Evolutionary conservation across 1,140 invertebrate species (phyloP).

Genomic region (Megalonaias nervosa): DNA sequence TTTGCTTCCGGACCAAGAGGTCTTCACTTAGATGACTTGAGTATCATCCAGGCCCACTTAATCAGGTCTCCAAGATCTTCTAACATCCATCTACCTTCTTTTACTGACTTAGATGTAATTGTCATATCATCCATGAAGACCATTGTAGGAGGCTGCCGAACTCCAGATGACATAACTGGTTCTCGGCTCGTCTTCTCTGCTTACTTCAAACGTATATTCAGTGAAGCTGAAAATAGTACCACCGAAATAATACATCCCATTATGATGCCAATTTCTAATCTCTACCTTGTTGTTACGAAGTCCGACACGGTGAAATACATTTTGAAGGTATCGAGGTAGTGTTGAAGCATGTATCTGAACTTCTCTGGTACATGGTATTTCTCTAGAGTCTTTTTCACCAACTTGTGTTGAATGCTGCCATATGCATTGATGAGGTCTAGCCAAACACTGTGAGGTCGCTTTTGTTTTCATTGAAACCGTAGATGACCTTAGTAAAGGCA

Average conservation of each 20-base stretch:
- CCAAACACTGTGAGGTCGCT: conserved; percentile 42
- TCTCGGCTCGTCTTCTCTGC: conserved; percentile 11
- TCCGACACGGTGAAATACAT: conserved; percentile 8
- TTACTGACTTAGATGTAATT: conserved; percentile 11
- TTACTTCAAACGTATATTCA: conserved; percentile 33
- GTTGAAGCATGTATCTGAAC: conserved; percentile 4
- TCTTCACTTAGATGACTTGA: conserved; percentile 16
- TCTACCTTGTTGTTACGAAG: conserved; percentile 27
- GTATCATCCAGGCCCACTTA: neutral
- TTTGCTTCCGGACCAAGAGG: conserved; percentile 10
- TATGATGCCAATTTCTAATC: conserved; percentile 29
- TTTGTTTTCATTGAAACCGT: conserved; percentile 15
- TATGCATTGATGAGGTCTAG: conserved; percentile 41
- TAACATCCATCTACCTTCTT: conserved; percentile 10
- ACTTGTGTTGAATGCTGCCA: conserved; percentile 26
- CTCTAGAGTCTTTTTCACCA: conserved; percentile 14
- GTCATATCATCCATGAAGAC: conserved; percentile 35
- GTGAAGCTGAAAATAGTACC: conserved; percentile 20
- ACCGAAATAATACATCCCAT: conserved; percentile 37
- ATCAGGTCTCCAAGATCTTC: conserved; percentile 4
- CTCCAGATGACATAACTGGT: neutral
- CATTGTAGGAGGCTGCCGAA: conserved; percentile 15
- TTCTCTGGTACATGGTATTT: conserved; percentile 25
- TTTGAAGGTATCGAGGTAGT: conserved; percentile 25
- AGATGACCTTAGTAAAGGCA: no score